Base-by-base conservation (phyloP, 2,113 vertebrate species). In the Eidolon helvum region DNA sequence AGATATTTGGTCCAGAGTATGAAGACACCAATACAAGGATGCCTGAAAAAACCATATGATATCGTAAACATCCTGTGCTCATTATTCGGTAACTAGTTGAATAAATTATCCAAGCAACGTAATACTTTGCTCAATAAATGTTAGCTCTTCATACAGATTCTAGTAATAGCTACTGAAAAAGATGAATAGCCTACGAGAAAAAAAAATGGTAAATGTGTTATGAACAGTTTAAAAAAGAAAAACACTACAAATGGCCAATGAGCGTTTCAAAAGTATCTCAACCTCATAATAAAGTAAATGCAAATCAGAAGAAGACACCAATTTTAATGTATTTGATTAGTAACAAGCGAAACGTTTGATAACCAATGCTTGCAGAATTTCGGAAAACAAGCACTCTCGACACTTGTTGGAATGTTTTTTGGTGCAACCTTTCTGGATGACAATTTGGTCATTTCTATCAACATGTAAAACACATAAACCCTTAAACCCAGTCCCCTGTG, bases 381-480 rank as follows among this genome's bases (percentile, higher is more conserved):
- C 24, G 21, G 53, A 22, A 91, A 92, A 72, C 18, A 83, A 53
- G 28, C n/a, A 30, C 28, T 87, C 66, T 74, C 35, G 63, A 84
- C 26, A n/a, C 35, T 86, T 72, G 28, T 40, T 72, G 24, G 6
- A 55, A 38, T 68, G 24, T 72, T 66, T 48, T 55, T 45, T 90
- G 74, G 48, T 68, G 24, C 30, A 61, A 35, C 0, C 24, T 59
- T 85, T 89, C 84, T 55, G 65, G 53, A 59, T 71, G 61, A 95
- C 43, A 90, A 90, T 86, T 91, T 90, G n/a, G 59, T 57, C 35
- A 83, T 92, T 92, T 95, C 74, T 24, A 40, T 65, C 40, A 33
- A 68, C 5, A 33, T 21, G 4, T 71, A 74, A 75, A 80, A 40
- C 21, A 74, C 28, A 38, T 12, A 89, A 2, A 83, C 10, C n/a